Conservation (phyloP, 2,797 vertebrate species). For the Astyanax mexicanus region DNA sequence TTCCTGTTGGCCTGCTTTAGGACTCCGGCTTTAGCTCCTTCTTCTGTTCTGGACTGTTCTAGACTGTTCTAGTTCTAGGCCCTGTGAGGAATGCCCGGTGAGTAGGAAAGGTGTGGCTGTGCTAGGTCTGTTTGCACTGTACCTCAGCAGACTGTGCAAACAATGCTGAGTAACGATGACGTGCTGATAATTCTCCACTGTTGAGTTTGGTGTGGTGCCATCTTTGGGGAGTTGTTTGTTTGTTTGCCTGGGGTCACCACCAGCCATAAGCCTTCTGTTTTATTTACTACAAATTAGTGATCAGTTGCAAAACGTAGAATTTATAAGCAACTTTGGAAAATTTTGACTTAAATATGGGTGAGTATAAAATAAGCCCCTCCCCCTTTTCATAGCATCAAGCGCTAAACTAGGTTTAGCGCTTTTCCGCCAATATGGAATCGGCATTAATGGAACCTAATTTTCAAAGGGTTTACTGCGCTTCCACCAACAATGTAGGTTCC, state of each 20-base stretch:
- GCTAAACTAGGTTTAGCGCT: too few species aligned
- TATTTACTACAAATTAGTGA: too few species aligned
- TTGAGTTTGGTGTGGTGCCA: slow-evolving; percentile 22
- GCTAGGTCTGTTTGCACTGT: slow-evolving; percentile 12
- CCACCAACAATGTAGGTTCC: too few species aligned
- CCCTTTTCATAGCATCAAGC: too few species aligned
- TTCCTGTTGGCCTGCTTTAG: slow-evolving; percentile 38
- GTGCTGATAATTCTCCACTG: slow-evolving; percentile 3
- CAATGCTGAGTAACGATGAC: not conserved
- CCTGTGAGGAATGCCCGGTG: slow-evolving; percentile 8
- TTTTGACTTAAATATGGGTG: too few species aligned
- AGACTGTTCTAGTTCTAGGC: slow-evolving; percentile 28
- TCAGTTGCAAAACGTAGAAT: too few species aligned
- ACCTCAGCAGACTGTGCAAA: slow-evolving; percentile 13
- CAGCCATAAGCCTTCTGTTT: too few species aligned
- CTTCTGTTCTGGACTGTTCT: slow-evolving; percentile 25
- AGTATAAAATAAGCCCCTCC: too few species aligned
- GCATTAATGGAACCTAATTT: too few species aligned
- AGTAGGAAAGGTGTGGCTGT: slow-evolving; percentile 28
- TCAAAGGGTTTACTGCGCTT: too few species aligned
- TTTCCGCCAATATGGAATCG: too few species aligned
- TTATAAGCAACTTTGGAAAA: too few species aligned
- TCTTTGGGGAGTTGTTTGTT: not conserved
- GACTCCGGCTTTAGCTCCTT: slow-evolving; percentile 11
- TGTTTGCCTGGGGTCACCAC: not conserved